Evolutionary conservation across 2,797 vertebrate species (phyloP).

Genomic region (Tragopan temminckii): DNA sequence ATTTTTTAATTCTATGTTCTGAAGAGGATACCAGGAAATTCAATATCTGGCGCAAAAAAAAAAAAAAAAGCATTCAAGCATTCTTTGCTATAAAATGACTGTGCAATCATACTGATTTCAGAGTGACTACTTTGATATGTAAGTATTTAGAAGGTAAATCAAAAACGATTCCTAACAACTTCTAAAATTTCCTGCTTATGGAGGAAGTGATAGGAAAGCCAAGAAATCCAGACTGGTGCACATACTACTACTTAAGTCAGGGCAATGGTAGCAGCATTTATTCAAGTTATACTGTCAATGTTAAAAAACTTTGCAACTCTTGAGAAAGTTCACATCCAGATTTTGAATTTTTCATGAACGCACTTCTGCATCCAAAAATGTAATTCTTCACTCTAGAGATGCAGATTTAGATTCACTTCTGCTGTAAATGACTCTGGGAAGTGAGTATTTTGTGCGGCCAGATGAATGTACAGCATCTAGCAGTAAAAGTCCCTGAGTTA

Average conservation of each 20-base stretch:
- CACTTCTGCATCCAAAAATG: not conserved
- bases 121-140: not conserved
- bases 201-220: not conserved
- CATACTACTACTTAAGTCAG: not conserved
- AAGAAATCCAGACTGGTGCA: not conserved
- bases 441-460: not conserved
- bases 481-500: not conserved
- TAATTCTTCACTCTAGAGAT: not conserved
- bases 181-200: not conserved
- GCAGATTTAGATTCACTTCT: not conserved
- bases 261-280: not conserved
- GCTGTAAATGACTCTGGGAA: not conserved
- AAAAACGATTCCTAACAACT: not conserved
- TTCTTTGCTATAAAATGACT: not conserved
- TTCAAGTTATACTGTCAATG: not conserved
- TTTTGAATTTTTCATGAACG: not conserved
- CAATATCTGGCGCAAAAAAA: not conserved
- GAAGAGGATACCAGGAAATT: accelerated
- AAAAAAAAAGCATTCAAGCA: not conserved
- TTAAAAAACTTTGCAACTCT: not conserved
- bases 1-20: not conserved
- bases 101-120: not conserved
- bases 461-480: not conserved
- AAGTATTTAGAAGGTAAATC: not conserved
- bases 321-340: not conserved